A percentile compares a stretch with the other conserved stretches of the same genome.
phyloP scores from a whole-genome alignment of 2,888 invertebrate species.

The Chesias legatella region DNA sequence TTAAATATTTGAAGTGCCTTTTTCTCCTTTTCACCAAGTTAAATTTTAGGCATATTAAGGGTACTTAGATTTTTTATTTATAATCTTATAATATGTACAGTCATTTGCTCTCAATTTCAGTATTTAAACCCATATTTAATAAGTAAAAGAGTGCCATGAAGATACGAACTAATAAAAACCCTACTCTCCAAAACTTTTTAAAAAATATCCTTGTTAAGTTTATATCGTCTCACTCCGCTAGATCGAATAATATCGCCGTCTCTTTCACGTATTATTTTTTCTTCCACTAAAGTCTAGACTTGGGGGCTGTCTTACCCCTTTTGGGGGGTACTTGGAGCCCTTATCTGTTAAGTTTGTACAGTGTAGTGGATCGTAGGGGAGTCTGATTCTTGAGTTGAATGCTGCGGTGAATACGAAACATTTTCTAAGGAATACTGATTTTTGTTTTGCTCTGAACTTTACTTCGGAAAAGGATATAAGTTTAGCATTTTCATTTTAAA shows the following conservation, averaged over 20 bases:
- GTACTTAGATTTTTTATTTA: too few species aligned
- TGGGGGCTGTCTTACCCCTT: slow-evolving; percentile 77
- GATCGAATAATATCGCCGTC: slow-evolving; percentile 44
- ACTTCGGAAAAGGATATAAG: too few species aligned
- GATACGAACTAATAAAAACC: too few species aligned
- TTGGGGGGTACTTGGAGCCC: slow-evolving; percentile 76
- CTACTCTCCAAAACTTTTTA: too few species aligned
- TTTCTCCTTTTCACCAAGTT: too few species aligned
- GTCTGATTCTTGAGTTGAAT: slow-evolving; percentile 71
- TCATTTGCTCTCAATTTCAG: too few species aligned
- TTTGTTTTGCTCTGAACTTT: neutral
- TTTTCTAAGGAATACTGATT: slow-evolving; percentile 17
- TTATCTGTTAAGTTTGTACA: slow-evolving; percentile 80
- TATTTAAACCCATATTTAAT: too few species aligned
- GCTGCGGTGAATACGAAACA: slow-evolving; percentile 46
- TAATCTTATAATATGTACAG: too few species aligned
- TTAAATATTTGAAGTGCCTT: too few species aligned
- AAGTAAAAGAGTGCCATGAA: too few species aligned
- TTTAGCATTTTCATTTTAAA: too few species aligned
- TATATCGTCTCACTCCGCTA: slow-evolving; percentile 8
- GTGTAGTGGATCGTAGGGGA: slow-evolving; percentile 76
- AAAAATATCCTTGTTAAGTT: neutral
- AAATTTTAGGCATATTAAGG: too few species aligned
- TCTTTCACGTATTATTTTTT: slow-evolving; percentile 65
- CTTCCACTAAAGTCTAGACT: slow-evolving; percentile 73